Percentiles rank a stretch among this genome's conserved stretches.
These are phyloP conservation scores for Tinea trinotella DNA, from an alignment of 2,888 invertebrate species.

Conservation along the genomic window DNA sequence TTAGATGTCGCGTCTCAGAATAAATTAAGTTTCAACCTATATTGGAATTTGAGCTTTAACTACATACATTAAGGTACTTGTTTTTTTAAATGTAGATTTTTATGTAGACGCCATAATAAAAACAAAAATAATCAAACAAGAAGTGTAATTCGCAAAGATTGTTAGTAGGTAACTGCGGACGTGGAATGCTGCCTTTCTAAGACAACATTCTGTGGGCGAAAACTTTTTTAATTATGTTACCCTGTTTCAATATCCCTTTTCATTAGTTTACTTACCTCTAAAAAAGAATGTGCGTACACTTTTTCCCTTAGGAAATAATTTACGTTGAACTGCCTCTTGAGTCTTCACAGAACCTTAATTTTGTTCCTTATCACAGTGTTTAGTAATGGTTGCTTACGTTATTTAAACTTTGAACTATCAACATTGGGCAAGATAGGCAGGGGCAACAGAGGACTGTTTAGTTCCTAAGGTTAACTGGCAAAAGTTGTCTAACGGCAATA, in stretches of 20 bases:
- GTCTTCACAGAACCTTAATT: not conserved
- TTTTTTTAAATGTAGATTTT: too few relatives aligned
- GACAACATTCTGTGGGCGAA: conserved; percentile 21
- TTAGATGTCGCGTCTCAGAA: too few relatives aligned
- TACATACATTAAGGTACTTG: too few relatives aligned
- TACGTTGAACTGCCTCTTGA: not conserved
- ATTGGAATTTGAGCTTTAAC: too few relatives aligned
- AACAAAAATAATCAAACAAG: conserved; percentile 18
- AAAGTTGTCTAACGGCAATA: too few relatives aligned
- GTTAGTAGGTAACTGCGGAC: conserved; percentile 13
- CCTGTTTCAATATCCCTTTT: conserved; percentile 21
- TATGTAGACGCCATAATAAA: conserved; percentile 5
- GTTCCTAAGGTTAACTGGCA: too few relatives aligned
- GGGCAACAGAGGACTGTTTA: too few relatives aligned
- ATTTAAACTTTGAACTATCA: too few relatives aligned
- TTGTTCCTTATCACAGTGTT: not conserved
- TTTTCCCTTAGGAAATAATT: conserved; percentile 4
- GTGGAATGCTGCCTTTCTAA: conserved; percentile 5
- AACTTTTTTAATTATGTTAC: conserved; percentile 26
- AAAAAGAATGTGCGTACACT: not conserved
- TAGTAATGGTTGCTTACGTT: too few relatives aligned
- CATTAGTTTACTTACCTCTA: conserved; percentile 20
- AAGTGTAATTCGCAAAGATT: conserved; percentile 9
- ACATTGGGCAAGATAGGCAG: too few relatives aligned
- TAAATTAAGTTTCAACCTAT: too few relatives aligned